phyloP scores from a whole-genome alignment of 1,140 invertebrate genomes.

The Hylaeus volcanicus region DNA sequence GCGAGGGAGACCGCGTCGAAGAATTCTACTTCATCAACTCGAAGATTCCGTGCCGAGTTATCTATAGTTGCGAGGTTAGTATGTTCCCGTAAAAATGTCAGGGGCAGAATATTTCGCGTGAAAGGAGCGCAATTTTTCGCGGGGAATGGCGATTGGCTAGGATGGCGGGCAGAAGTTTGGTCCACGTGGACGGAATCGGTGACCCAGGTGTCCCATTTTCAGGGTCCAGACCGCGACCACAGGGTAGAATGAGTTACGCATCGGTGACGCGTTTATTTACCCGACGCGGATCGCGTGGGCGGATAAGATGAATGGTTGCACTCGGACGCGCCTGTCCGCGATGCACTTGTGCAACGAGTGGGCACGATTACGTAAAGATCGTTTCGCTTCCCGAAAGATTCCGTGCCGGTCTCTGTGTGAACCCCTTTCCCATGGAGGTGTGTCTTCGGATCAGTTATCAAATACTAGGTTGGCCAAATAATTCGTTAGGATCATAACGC shows the following conservation, averaged over 20 bases:
- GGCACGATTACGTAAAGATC: slow-evolving; percentile 16
- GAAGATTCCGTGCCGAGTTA: not conserved
- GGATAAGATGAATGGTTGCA: slow-evolving; percentile 44
- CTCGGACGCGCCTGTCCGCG: slow-evolving; percentile 19
- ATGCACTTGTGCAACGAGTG: slow-evolving; percentile 22
- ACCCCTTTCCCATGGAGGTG: too few species aligned
- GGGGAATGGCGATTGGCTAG: not conserved
- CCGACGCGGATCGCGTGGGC: slow-evolving; percentile 9
- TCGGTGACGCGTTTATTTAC: slow-evolving; percentile 43
- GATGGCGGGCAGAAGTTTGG: not conserved
- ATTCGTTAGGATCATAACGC: too few species aligned
- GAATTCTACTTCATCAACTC: not conserved
- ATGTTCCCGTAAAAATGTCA: not conserved
- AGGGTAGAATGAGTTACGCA: slow-evolving; percentile 31
- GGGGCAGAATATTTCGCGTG: not conserved
- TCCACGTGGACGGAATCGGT: not conserved
- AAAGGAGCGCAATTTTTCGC: slow-evolving; percentile 7
- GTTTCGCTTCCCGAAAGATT: not conserved
- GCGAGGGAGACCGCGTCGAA: not conserved
- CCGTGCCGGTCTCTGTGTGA: too few species aligned
- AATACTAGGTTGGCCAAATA: too few species aligned
- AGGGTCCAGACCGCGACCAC: slow-evolving; percentile 4
- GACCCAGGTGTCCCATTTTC: slow-evolving; percentile 40
- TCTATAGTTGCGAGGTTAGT: not conserved
- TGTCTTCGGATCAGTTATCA: too few species aligned